These are phyloP conservation scores for Mycetomoellerius zeteki DNA, from an alignment of 1,140 invertebrate species.

Conservation along the genomic window DNA sequence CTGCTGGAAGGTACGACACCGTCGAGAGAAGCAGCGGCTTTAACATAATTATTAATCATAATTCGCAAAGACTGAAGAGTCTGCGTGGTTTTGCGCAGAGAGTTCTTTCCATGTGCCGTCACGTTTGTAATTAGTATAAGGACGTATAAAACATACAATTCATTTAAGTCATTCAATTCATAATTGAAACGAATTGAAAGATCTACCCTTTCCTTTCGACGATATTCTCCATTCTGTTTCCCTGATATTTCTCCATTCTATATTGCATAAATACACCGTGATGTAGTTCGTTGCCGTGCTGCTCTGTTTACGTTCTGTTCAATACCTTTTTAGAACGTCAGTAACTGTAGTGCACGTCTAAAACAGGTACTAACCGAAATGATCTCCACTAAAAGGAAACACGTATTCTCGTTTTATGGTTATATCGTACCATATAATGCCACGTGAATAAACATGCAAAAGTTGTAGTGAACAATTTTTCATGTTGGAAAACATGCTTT, in stretches of 20 bases:
- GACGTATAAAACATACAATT: not conserved
- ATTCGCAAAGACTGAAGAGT: conserved; percentile 59
- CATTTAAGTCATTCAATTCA: not conserved
- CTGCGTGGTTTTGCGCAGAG: not conserved
- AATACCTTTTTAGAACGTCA: conserved; percentile 66
- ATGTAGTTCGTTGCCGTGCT: conserved; percentile 42
- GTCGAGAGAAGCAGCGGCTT: conserved; percentile 63
- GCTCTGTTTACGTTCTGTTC: conserved; percentile 56
- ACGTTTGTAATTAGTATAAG: conserved; percentile 31
- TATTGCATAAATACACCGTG: conserved; percentile 34
- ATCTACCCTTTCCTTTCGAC: not conserved
- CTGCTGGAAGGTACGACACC: conserved; percentile 71
- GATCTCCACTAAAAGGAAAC: conserved; percentile 35
- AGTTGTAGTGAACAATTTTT: conserved; percentile 49
- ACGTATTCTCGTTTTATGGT: conserved; percentile 47
- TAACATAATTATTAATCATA: conserved; percentile 75
- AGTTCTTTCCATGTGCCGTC: not conserved
- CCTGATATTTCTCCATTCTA: not conserved
- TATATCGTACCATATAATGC: conserved; percentile 38
- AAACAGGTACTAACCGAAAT: conserved; percentile 60
- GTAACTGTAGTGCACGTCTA: conserved; percentile 63
- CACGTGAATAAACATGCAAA: conserved; percentile 46
- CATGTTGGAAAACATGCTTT: conserved; percentile 31
- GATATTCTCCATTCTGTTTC: not conserved
- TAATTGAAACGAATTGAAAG: conserved; percentile 10